Percentiles rank a stretch among this genome's conserved stretches.
Evolutionary conservation across 2,888 invertebrate species (phyloP).

Genomic region (Orgyia antiqua): DNA sequence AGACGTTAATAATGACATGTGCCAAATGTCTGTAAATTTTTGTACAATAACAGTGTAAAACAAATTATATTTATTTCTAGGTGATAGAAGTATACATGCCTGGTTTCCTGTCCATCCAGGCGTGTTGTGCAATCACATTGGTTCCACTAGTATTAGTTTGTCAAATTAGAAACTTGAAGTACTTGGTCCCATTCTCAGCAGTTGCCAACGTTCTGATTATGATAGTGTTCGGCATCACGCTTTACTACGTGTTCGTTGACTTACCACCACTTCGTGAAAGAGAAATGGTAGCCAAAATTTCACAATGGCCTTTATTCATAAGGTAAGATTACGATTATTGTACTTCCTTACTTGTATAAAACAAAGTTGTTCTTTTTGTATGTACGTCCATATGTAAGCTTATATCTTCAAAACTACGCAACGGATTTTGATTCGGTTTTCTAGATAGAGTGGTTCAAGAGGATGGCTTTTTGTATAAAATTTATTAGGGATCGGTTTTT

Average conservation of each 20-base stretch:
- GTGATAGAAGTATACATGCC: slow-evolving; percentile 66
- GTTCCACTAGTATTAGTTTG: slow-evolving; percentile 84
- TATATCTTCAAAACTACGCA: too few species aligned
- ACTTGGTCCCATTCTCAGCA: slow-evolving; percentile 92
- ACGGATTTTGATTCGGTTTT: too few species aligned
- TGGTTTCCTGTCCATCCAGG: slow-evolving; percentile 72
- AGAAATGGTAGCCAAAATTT: slow-evolving; percentile 68
- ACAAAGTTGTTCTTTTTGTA: too few species aligned
- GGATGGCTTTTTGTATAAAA: too few species aligned
- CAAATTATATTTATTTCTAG: too few species aligned
- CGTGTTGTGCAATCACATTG: slow-evolving; percentile 82
- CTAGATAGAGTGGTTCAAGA: too few species aligned
- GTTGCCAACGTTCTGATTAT: slow-evolving; percentile 90
- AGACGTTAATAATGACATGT: too few species aligned
- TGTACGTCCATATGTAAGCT: too few species aligned
- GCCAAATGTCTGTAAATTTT: too few species aligned
- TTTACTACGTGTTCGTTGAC: slow-evolving; percentile 86
- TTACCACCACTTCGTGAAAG: slow-evolving; percentile 58
- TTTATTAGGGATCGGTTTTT: too few species aligned
- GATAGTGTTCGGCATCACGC: slow-evolving; percentile 86
- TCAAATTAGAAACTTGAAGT: slow-evolving; percentile 87
- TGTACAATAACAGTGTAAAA: too few species aligned
- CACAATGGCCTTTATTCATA: slow-evolving; percentile 90
- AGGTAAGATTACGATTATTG: slow-evolving; percentile 45
- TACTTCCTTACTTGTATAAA: too few species aligned